Evolutionary conservation across 1,140 invertebrate species (phyloP), one percentile per base, ranked within the genome.

Genomic region (Cyclargus thomasi): DNA sequence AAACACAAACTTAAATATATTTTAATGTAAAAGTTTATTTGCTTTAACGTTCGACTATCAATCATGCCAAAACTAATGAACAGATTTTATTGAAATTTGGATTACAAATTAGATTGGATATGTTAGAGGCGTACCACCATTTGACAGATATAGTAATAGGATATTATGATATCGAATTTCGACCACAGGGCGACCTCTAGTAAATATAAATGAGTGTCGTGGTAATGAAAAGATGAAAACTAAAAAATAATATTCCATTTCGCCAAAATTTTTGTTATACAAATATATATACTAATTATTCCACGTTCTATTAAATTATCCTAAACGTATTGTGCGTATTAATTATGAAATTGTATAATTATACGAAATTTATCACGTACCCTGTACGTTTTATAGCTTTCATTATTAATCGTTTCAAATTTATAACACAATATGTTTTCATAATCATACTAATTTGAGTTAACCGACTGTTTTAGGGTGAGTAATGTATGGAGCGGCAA

Each of bases 251-350:
- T 47, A 14, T 14, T 47, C 11, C 11, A 16, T 14, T 47, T 47
- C 14, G 5, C 14, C 39, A 14, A 47, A 14, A 0, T 14, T 14
- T 47, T 11, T 47, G 29, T 47, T 47, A 47, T 47, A 14, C 14
- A 14, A 47, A 47, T 47, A 47, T 47, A 47, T 47, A 47, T 8
- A 47, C 10, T 47, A 47, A 47, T 47, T 47, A 47, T 47, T 47
- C 11, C 39, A 16, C 39, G 39, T 47, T 47, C 14, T 21, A 20
- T 59, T 20, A 59, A 18, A 18, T 55, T 55, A 55, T 55, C n/a
- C 17, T 59, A 59, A 59, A 59, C 20, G 17, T 20, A 59, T 59
- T 59, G 55, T 59, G 55, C 20, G 17, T 59, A 20, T 59, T 20
- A 59, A 59, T 59, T 20, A 59, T 20, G 10, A 18, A 20, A 20